Evolutionary conservation across 2,113 vertebrate genomes (phyloP).

Genomic region (Pitta sordida): DNA sequence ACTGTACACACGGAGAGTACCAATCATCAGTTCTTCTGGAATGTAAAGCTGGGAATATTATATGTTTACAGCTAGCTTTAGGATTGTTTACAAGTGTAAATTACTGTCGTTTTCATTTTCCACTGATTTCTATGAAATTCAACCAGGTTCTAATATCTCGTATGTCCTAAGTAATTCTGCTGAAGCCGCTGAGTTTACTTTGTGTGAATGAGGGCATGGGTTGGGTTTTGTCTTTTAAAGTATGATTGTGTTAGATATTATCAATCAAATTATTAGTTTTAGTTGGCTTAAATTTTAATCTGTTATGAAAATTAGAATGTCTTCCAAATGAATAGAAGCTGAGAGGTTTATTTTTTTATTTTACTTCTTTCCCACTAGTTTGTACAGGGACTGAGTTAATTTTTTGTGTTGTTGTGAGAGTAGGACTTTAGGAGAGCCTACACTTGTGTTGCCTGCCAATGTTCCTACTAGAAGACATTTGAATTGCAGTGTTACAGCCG

Average conservation of each 20-base stretch:
- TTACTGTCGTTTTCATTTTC: neutral
- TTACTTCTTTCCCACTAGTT: neutral
- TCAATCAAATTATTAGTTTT: neutral
- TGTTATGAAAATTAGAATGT: neutral
- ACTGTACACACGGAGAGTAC: neutral
- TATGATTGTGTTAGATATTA: neutral
- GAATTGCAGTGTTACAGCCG: neutral
- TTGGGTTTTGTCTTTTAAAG: neutral
- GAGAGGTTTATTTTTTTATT: neutral
- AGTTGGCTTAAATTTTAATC: neutral
- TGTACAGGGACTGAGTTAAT: neutral
- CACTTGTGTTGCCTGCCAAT: neutral
- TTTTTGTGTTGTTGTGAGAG: neutral
- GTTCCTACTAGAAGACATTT: neutral
- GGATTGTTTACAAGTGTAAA: neutral
- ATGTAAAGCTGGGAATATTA: neutral
- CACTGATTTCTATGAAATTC: neutral
- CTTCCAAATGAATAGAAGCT: neutral
- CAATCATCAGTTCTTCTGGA: slow-evolving; percentile 9
- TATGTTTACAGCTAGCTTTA: neutral
- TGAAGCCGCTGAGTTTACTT: neutral
- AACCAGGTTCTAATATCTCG: neutral
- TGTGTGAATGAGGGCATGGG: neutral
- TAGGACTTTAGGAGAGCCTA: neutral
- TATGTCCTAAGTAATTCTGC: neutral